phyloP scores from a whole-genome alignment of 2,797 vertebrate genomes.

The Liparis tanakae region DNA sequence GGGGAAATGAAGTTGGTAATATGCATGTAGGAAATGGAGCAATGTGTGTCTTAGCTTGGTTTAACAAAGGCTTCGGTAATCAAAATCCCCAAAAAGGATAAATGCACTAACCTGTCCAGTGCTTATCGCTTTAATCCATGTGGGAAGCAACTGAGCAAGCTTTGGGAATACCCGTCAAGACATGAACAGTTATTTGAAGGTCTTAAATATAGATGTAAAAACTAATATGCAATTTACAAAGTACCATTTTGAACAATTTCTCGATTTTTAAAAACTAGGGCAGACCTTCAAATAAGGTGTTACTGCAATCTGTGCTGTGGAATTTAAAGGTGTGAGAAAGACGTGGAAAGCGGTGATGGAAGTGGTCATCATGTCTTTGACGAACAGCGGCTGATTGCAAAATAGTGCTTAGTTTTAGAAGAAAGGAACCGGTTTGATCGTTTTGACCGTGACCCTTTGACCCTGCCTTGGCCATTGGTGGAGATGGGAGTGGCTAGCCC shows the following conservation, averaged over 20 bases:
- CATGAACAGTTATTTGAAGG: constrained; percentile 80
- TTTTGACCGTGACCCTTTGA: constrained; percentile 60
- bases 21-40: constrained; percentile 68
- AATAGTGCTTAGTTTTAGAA: constrained; percentile 25
- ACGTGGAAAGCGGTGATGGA: constrained; percentile 35
- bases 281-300: constrained; percentile 80
- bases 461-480: constrained; percentile 66
- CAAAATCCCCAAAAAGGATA: constrained; percentile 29
- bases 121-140: constrained; percentile 68
- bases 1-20: constrained; percentile 34
- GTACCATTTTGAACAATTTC: background rate
- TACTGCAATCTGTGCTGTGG: constrained; percentile 50
- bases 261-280: constrained; percentile 27
- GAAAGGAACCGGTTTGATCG: constrained; percentile 37
- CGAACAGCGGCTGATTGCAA: constrained; percentile 10
- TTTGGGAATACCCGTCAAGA: constrained; percentile 70
- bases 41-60: constrained; percentile 32
- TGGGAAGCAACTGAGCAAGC: constrained; percentile 68
- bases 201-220: constrained; percentile 33
- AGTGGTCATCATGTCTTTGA: constrained; percentile 51
- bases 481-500: constrained; percentile 77
- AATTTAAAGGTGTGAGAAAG: constrained; percentile 63
- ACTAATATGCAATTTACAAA: background rate
- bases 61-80: constrained; percentile 25
- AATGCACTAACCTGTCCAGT: constrained; percentile 63